These are phyloP conservation scores for Drosophila miranda DNA, from an alignment of 1,140 invertebrate species.

Conservation along the genomic window DNA sequence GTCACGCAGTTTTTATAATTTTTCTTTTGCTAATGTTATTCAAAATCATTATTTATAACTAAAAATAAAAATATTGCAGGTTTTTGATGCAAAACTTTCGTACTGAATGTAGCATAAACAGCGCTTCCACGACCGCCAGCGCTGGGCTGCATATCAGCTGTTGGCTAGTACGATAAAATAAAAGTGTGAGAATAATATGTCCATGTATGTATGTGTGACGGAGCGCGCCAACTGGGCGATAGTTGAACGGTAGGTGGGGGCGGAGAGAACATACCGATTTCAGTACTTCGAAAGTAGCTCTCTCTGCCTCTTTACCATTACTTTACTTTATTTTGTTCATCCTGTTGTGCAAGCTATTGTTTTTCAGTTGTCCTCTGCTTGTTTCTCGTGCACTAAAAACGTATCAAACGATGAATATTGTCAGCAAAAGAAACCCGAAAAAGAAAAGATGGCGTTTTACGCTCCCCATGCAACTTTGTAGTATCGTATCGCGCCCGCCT, in stretches of 20 bases:
- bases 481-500: constrained; percentile 49
- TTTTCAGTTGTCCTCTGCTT: constrained; percentile 28
- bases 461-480: constrained; percentile 72
- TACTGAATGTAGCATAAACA: constrained; percentile 2
- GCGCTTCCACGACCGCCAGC: constrained; percentile 5
- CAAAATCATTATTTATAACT: no score
- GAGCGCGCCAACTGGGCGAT: constrained; percentile 69
- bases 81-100: constrained; percentile 16
- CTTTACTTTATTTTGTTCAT: constrained; percentile 34
- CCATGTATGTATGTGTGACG: constrained; percentile 30
- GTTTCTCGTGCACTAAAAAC: constrained; percentile 44
- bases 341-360: constrained; percentile 7
- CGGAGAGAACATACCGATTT: constrained; percentile 53
- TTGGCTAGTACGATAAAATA: constrained; percentile 36
- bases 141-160: constrained; percentile 58
- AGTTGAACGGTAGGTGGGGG: constrained; percentile 16
- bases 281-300: constrained; percentile 52
- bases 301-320: constrained; percentile 53
- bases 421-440: constrained; percentile 73
- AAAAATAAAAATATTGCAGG: no score
- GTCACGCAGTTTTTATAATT: constrained; percentile 54
- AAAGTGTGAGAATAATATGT: constrained; percentile 37
- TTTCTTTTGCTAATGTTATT: background rate
- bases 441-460: constrained; percentile 76
- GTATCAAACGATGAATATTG: constrained; percentile 73